phyloP scores from a whole-genome alignment of 2,797 vertebrate genomes.

The Mormyrus proboscirostris region DNA sequence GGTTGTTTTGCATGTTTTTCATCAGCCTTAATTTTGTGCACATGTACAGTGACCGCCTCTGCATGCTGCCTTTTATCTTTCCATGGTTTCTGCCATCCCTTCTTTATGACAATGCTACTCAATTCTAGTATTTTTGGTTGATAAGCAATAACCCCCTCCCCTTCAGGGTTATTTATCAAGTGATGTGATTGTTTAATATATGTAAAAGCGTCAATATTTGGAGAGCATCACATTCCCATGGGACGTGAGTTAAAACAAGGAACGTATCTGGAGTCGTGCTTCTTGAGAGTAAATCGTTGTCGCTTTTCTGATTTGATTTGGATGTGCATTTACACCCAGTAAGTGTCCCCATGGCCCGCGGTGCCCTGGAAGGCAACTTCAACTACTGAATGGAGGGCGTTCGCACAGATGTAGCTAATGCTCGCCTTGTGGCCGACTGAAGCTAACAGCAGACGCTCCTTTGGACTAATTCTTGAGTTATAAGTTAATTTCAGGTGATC shows the following conservation, averaged over 20 bases:
- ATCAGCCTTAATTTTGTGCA: not conserved
- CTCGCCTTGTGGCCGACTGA: not conserved
- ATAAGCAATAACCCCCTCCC: not conserved
- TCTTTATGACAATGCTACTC: not conserved
- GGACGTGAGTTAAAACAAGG: not conserved
- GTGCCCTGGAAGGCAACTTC: not conserved
- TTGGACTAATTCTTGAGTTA: not conserved
- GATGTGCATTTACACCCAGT: not conserved
- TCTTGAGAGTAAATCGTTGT: not conserved
- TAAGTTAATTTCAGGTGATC: not conserved
- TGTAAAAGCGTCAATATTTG: not conserved
- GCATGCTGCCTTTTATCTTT: not conserved
- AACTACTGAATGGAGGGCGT: constrained; percentile 13
- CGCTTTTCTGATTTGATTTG: not conserved
- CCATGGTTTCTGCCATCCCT: not conserved
- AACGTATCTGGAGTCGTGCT: not conserved
- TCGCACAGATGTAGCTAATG: constrained; percentile 7
- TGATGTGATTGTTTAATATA: not conserved
- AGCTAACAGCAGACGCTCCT: not conserved
- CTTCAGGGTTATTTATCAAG: not conserved
- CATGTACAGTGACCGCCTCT: not conserved
- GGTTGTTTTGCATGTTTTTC: not conserved
- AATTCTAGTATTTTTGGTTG: not conserved
- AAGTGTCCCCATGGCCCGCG: not conserved
- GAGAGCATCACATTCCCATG: not conserved